phyloP scores from a whole-genome alignment of 2,797 vertebrate species.

The Bryconaethiops microstoma region DNA sequence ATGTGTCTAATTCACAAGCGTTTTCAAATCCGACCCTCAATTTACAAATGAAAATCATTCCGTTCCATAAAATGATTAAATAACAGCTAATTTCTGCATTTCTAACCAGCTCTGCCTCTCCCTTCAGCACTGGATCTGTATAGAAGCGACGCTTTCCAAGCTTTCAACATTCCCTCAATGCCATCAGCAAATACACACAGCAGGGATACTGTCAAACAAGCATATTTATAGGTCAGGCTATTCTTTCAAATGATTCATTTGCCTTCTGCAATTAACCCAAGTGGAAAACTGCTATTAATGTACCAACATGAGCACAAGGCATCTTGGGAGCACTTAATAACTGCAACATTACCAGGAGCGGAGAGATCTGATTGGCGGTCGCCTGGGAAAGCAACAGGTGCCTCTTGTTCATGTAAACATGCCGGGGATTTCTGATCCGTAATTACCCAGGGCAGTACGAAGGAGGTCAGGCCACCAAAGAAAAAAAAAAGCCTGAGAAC shows the following conservation, averaged over 20 bases:
- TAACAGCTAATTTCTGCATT: not conserved
- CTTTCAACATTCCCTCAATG: constrained; percentile 46
- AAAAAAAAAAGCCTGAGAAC: not conserved
- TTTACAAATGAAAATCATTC: not conserved
- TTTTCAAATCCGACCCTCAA: not conserved
- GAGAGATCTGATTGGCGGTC: constrained; percentile 46
- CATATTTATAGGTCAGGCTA: constrained; percentile 49
- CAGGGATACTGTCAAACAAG: constrained; percentile 33
- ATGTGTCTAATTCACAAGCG: not conserved
- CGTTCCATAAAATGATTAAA: not conserved
- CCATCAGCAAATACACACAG: constrained; percentile 24
- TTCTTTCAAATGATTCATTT: constrained; percentile 51
- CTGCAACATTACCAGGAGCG: constrained; percentile 50
- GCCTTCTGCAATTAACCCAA: constrained; percentile 40
- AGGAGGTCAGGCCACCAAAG: constrained; percentile 9
- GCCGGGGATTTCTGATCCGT: constrained; percentile 42
- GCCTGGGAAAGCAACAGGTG: constrained; percentile 59
- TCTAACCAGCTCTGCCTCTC: not conserved
- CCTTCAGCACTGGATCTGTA: not conserved
- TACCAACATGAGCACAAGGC: constrained; percentile 8
- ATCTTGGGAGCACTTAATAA: constrained; percentile 37
- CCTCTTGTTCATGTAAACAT: constrained; percentile 55
- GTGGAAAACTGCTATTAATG: constrained; percentile 56
- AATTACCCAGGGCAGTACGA: constrained; percentile 49
- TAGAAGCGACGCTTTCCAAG: not conserved